Percentiles rank a stretch among this genome's conserved stretches.
These are phyloP conservation scores for Aegotheles bennettii DNA, from an alignment of 2,113 vertebrate species.

Conservation along the genomic window DNA sequence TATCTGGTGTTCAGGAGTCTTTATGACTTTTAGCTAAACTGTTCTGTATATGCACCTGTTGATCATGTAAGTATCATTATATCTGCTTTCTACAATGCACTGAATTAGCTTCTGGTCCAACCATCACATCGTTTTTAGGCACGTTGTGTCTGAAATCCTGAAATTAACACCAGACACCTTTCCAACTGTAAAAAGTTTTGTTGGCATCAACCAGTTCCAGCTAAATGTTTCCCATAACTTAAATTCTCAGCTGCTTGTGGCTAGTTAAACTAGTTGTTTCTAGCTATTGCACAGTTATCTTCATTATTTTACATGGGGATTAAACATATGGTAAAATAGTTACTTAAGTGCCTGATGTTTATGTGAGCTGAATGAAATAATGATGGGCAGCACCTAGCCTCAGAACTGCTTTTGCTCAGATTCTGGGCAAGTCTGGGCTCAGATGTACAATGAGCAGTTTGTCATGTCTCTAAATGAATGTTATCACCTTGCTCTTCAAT, in stretches of 20 bases:
- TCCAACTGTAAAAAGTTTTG: neutral
- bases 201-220: neutral
- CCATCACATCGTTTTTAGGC: neutral
- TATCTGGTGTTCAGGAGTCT: neutral
- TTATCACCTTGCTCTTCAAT: neutral
- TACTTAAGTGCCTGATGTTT: neutral
- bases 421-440: neutral
- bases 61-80: neutral
- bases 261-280: neutral
- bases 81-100: neutral
- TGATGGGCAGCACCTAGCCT: neutral
- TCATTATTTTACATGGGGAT: neutral
- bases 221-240: neutral
- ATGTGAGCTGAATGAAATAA: neutral
- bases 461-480: neutral
- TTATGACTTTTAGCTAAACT: neutral
- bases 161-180: neutral
- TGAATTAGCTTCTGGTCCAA: neutral
- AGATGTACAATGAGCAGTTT: neutral
- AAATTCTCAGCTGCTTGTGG: neutral
- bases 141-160: neutral
- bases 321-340: neutral
- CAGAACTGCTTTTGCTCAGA: neutral
- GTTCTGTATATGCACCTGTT: neutral
- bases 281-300: neutral